phyloP scores from a whole-genome alignment of 2,797 vertebrate species.

The Aldrovandia affinis region DNA sequence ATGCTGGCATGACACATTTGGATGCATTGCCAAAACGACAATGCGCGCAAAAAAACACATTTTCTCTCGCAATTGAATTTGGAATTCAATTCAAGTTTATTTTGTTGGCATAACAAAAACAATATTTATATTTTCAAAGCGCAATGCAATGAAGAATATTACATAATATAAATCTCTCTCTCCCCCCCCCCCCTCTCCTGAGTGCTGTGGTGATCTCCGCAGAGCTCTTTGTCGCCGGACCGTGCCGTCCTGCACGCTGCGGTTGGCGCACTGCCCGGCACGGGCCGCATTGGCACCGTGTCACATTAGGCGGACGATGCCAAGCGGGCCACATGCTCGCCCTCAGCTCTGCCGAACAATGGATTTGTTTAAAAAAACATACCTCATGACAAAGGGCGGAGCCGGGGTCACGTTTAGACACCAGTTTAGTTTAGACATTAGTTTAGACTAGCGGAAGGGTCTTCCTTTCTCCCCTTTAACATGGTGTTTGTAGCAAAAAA shows the following conservation, averaged over 20 bases:
- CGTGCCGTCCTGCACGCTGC: background rate
- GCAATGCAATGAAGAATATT: too few species aligned
- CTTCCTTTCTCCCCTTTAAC: background rate
- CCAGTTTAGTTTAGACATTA: too few species aligned
- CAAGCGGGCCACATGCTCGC: background rate
- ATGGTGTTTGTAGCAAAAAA: background rate
- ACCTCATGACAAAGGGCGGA: background rate
- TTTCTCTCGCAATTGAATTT: too few species aligned
- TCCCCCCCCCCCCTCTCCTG: background rate
- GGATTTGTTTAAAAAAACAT: too few species aligned
- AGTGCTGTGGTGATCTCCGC: background rate
- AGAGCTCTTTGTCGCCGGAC: background rate
- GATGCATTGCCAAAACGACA: too few species aligned
- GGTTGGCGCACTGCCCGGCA: background rate
- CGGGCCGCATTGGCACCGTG: background rate
- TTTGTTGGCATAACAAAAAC: too few species aligned
- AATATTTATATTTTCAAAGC: too few species aligned
- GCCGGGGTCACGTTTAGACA: too few species aligned
- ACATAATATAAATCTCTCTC: too few species aligned
- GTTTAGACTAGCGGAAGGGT: background rate
- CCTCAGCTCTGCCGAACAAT: background rate
- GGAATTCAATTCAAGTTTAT: too few species aligned
- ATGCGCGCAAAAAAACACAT: too few species aligned
- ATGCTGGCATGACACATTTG: too few species aligned
- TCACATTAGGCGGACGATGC: background rate